Evolutionary conservation across 30 jellyfish, hydroid and myxozoan species (phyloP).

Genomic region (Clytia hemisphaerica): DNA sequence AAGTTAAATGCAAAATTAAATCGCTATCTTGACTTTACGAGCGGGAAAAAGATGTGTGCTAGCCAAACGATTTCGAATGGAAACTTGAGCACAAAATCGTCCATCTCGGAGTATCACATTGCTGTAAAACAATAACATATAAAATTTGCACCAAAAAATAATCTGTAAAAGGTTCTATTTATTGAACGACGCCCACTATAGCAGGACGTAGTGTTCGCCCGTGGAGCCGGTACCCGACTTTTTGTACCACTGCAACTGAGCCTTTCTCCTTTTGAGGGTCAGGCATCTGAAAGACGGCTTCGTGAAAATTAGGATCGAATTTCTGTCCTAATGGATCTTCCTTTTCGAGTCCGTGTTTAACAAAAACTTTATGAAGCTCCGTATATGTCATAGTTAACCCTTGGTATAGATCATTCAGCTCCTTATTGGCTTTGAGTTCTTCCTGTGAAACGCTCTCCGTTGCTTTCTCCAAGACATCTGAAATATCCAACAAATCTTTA

Average conservation of each 20-base stretch:
- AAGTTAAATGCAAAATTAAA: too few relatives aligned
- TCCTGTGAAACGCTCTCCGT: constrained; percentile 71
- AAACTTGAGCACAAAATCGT: too few relatives aligned
- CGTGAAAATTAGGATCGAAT: constrained; percentile 98
- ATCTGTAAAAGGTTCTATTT: not conserved
- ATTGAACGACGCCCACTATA: constrained; percentile 84
- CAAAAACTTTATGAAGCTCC: constrained; percentile 77
- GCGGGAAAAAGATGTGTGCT: too few relatives aligned
- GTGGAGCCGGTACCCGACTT: constrained; percentile 70
- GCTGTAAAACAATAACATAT: too few relatives aligned
- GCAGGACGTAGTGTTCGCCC: constrained; percentile 95
- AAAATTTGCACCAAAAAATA: too few relatives aligned
- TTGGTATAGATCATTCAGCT: constrained; percentile 51
- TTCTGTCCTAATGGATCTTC: constrained; percentile 70
- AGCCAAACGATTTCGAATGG: too few relatives aligned
- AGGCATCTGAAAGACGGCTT: constrained; percentile 80
- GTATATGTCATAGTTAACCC: constrained; percentile 86
- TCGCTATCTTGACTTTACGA: too few relatives aligned
- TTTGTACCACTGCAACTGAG: constrained; percentile 78
- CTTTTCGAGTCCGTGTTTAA: constrained; percentile 68
- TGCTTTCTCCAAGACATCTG: constrained; percentile 91
- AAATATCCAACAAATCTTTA: constrained; percentile 83
- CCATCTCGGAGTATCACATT: too few relatives aligned
- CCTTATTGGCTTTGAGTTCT: constrained; percentile 43
- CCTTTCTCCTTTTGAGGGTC: constrained; percentile 82